phyloP scores from a whole-genome alignment of 2,113 vertebrate species.

The Pedetes capensis region DNA sequence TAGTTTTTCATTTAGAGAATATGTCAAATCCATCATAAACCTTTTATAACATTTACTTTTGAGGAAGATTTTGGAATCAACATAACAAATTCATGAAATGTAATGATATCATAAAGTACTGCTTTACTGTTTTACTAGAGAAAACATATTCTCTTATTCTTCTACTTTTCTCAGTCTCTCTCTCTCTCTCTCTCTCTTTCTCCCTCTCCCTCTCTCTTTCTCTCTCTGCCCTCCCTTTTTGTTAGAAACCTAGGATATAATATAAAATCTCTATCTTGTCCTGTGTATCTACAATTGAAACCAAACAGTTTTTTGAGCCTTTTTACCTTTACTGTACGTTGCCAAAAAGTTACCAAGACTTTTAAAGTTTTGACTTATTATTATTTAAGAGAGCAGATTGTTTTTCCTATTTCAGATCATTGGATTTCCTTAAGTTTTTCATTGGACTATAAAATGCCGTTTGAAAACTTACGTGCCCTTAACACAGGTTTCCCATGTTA shows the following conservation, averaged over 20 bases:
- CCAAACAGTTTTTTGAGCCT: background rate
- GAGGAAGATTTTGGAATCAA: background rate
- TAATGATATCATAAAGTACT: background rate
- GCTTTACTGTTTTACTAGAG: background rate
- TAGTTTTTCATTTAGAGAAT: background rate
- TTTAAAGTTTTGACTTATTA: background rate
- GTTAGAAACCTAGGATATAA: background rate
- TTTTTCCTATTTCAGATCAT: background rate
- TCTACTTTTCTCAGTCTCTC: too few species aligned
- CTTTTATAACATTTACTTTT: background rate
- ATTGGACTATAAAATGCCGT: conserved; percentile 6
- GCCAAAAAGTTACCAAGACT: background rate
- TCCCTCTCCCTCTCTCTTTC: background rate
- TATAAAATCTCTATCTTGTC: background rate
- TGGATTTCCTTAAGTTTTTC: background rate
- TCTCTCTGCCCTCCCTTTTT: background rate
- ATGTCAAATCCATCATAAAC: background rate
- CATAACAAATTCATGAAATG: background rate
- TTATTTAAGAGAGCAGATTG: background rate
- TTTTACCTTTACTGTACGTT: background rate
- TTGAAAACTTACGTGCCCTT: background rate
- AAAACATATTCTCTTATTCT: background rate
- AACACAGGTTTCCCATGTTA: background rate
- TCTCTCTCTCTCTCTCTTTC: too few species aligned
- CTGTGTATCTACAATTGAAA: background rate